These are phyloP conservation scores for Microtus agrestis DNA, from an alignment of 2,797 vertebrate genomes.

Conservation along the genomic window DNA sequence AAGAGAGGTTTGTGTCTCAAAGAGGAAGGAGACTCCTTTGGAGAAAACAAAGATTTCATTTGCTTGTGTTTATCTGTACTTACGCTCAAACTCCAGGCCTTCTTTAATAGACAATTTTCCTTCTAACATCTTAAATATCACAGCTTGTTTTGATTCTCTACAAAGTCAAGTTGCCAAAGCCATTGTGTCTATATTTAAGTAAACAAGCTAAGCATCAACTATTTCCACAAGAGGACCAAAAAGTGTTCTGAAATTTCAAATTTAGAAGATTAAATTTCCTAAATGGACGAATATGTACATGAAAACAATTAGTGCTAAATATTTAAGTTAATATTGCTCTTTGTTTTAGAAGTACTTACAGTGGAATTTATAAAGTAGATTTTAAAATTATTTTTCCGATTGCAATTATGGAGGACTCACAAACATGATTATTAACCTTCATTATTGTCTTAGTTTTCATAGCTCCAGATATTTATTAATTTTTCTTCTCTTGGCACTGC, in stretches of 20 bases:
- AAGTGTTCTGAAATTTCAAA: background rate
- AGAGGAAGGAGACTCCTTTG: background rate
- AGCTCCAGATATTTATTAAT: background rate
- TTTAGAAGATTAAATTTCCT: background rate
- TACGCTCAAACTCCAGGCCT: background rate
- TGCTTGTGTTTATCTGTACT: background rate
- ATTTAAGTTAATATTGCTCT: background rate
- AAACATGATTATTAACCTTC: background rate
- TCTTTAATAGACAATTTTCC: background rate
- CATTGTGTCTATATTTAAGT: background rate
- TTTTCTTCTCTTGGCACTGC: background rate
- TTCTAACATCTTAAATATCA: background rate
- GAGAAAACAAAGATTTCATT: background rate
- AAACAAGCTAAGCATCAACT: background rate
- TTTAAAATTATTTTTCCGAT: background rate
- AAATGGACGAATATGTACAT: background rate
- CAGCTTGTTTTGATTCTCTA: background rate
- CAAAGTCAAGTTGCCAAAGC: background rate
- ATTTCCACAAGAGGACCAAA: background rate
- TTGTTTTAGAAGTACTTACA: background rate
- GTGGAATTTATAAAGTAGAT: background rate
- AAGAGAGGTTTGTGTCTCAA: background rate
- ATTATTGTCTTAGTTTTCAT: background rate
- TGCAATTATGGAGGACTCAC: background rate
- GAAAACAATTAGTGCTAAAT: background rate